phyloP scores from a whole-genome alignment of 2,797 vertebrate genomes.

The Enteromius viviparus region DNA sequence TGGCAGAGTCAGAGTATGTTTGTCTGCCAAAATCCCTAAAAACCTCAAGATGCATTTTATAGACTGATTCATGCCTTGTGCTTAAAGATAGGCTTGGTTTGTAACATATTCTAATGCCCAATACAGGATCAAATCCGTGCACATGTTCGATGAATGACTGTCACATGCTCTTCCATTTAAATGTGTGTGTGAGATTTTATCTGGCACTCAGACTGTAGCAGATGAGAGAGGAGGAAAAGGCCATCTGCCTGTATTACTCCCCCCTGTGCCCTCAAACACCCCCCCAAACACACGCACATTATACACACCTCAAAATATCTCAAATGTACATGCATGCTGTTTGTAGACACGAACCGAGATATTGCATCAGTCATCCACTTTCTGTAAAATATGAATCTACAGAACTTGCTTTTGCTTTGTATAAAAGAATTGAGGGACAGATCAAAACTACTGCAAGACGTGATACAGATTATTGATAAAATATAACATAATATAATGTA shows the following conservation, averaged over 20 bases:
- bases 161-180: not conserved
- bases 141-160: conserved; percentile 17
- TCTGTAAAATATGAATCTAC: not conserved
- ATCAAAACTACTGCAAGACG: not conserved
- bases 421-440: not conserved
- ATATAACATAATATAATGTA: not conserved
- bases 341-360: conserved; percentile 11
- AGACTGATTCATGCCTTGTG: not conserved
- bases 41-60: not conserved
- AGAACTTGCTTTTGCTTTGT: not conserved
- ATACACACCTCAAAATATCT: conserved; percentile 44
- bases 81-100: conserved; percentile 11
- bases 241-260: conserved; percentile 53
- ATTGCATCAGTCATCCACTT: conserved; percentile 25
- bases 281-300: conserved; percentile 10
- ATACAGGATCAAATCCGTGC: conserved; percentile 27
- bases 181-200: conserved; percentile 40
- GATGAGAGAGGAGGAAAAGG: conserved; percentile 50
- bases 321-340: conserved; percentile 34
- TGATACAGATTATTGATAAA: not conserved
- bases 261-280: conserved; percentile 43
- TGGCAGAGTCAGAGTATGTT: not conserved
- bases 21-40: conserved; percentile 2
- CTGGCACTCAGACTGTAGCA: conserved; percentile 49
- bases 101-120: conserved; percentile 8